Evolutionary conservation across 2,113 vertebrate genomes (phyloP), one percentile per base, ranked within the genome.

Genomic region (Sander vitreus): DNA sequence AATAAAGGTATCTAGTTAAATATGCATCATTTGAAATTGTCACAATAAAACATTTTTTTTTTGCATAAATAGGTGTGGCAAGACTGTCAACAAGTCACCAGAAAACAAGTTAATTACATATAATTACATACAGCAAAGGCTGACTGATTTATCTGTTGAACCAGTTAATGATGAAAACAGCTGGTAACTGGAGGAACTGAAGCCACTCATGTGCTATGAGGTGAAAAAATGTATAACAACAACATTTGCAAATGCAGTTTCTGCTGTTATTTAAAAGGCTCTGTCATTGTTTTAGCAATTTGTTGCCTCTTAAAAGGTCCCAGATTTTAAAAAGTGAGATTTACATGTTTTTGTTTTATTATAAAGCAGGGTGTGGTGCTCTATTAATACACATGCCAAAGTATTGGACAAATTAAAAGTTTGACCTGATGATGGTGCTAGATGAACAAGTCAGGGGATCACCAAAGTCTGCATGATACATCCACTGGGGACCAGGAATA

Each of bases 101-200:
- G 47, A 15, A 23, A 73, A 58, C 4, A 51, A 45, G 39, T 43
- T 12, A 19, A 81, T 67, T 59, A 33, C 13, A 68, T 48, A 8
- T 16, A 63, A 64, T 36, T 63, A 45, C 33, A 50, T 6, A 16
- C 1, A 57, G 15, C 16, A 64, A 25, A 69, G 64, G 47, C 45
- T 53, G 39, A 33, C 23, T 53, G 47, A 23, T 66, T n/a, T 19
- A 33, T 68, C n/a, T 27, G 47, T 58, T 23, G 43, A 16, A 16
- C 13, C 62, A 7, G 18, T 18, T 48, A n/a, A 76, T 21, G 18
- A 66, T 76, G 55, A 30, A 53, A 65, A 54, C 50, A 65, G 30
- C 72, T 51, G 48, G n/a, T 3, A 43, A 21, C n/a, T 27, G 60
- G 11, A 15, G 50, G 33, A 45, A 39, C 11, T 27, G n/a, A 54